Base-by-base conservation (phyloP, 2,797 vertebrate genomes). In the Tokudaia muenninki region DNA sequence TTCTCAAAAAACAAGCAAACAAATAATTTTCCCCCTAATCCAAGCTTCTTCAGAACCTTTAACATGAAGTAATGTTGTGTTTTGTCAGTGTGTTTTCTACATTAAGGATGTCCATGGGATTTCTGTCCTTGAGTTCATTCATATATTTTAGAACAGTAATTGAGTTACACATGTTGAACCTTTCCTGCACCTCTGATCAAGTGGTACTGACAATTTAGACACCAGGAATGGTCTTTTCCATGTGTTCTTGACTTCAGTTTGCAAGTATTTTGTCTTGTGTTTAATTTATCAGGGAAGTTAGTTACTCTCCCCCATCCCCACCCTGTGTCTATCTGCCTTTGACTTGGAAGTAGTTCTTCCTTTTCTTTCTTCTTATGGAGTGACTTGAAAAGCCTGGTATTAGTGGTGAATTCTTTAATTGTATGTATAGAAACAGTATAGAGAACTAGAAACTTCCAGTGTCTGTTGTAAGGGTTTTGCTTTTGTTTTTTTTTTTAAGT, bases 401-500 rank as follows among this genome's bases (percentile, higher is more conserved):
- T n/a, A 4, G 50, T 22, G 70, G 2, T 88, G 1, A 83, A 13
- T 29, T 95, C 83, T n/a, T 95, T 63, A 44, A 14, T 92, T 50
- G 52, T 90, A 31, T 87, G 2, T 59, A 8, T 61, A 44, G 57
- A 24, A 55, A 26, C 77, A 57, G 11, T 63, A 61, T 34, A 87
- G 26, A 92, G 24, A 93, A 55, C 70, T 89, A 89, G 86, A 89
- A 80, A 29, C 93, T 37, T 34, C 44, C 2, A 72, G 10, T 96
- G 37, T 22, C 67, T 88, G 14, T 50, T 84, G 22, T 41, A 63
- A 59, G 14, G 13, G 6, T 26, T 95, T 80, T 77, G 21, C 34
- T 86, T 95, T 82, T 92, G 74, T 41, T 87, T 61, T 84, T 91
- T 90, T 82, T 82, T 61, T 94, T 67, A 91, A 91, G 55, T 59